Conservation (phyloP, 2,113 vertebrate species). For the Candoia aspera region DNA sequence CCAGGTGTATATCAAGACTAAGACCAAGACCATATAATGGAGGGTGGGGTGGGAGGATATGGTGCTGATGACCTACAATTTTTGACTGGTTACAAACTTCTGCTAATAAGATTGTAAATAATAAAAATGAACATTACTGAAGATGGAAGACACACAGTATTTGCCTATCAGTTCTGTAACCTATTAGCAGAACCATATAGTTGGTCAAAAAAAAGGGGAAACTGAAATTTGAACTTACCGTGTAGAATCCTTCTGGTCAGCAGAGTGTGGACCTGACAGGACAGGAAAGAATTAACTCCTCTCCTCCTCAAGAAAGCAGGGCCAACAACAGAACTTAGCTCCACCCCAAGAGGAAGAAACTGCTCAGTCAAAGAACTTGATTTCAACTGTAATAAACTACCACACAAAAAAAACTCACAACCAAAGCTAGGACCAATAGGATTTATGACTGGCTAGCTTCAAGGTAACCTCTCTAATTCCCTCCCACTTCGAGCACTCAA, state of each 20-base stretch:
- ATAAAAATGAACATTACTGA: neutral
- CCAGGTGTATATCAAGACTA: neutral
- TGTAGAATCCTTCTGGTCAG: neutral
- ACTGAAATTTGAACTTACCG: neutral
- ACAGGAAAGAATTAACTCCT: neutral
- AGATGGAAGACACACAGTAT: neutral
- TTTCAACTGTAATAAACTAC: neutral
- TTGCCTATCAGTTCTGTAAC: neutral
- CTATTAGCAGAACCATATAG: neutral
- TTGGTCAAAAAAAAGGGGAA: neutral
- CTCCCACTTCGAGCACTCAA: neutral
- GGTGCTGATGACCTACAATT: neutral
- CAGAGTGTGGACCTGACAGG: neutral
- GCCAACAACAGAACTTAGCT: neutral
- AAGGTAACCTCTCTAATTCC: neutral
- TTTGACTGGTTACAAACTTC: neutral
- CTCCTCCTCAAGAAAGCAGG: neutral
- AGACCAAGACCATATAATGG: neutral
- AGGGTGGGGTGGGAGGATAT: too few species aligned
- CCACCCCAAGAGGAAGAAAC: neutral
- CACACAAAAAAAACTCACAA: neutral
- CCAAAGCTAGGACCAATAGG: neutral
- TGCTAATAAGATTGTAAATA: neutral
- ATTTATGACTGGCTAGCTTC: neutral
- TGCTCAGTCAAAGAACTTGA: neutral